phyloP scores from a whole-genome alignment of 2,888 invertebrate genomes.

The Callyntrura sp. region DNA sequence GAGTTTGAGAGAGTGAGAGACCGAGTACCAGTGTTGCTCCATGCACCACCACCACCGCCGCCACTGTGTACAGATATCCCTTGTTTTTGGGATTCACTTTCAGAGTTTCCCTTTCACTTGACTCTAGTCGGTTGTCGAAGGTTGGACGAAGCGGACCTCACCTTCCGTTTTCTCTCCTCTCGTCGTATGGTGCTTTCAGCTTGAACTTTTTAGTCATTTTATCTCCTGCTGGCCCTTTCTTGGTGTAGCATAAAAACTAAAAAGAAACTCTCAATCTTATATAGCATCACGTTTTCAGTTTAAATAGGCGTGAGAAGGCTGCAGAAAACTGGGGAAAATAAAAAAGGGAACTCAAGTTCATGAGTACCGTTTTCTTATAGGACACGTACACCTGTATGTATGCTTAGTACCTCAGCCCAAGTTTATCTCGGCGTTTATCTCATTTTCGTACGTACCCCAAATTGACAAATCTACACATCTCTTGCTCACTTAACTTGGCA shows the following conservation, averaged over 20 bases:
- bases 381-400: slow-evolving; percentile 1
- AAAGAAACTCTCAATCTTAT: slow-evolving; percentile 19
- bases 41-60: neutral
- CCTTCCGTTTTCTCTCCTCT: slow-evolving; percentile 63
- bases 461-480: slow-evolving; percentile 58
- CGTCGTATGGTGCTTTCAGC: slow-evolving; percentile 61
- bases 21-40: neutral
- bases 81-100: slow-evolving; percentile 26
- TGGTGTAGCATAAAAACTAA: neutral
- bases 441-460: slow-evolving; percentile 15
- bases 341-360: slow-evolving; percentile 50
- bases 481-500: slow-evolving; percentile 69
- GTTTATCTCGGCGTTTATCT: neutral
- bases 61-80: neutral
- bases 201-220: slow-evolving; percentile 5
- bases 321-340: neutral
- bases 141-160: slow-evolving; percentile 69
- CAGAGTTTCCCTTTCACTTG: slow-evolving; percentile 57
- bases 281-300: slow-evolving; percentile 56
- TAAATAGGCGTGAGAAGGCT: slow-evolving; percentile 65
- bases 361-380: neutral
- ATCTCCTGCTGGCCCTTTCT: slow-evolving; percentile 26
- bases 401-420: neutral
- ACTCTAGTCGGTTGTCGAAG: slow-evolving; percentile 68
- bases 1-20: slow-evolving; percentile 13